Percentiles rank a stretch among this genome's conserved stretches.
Conservation (phyloP, 2,888 invertebrate species). For the Cataglyphis livida region DNA sequence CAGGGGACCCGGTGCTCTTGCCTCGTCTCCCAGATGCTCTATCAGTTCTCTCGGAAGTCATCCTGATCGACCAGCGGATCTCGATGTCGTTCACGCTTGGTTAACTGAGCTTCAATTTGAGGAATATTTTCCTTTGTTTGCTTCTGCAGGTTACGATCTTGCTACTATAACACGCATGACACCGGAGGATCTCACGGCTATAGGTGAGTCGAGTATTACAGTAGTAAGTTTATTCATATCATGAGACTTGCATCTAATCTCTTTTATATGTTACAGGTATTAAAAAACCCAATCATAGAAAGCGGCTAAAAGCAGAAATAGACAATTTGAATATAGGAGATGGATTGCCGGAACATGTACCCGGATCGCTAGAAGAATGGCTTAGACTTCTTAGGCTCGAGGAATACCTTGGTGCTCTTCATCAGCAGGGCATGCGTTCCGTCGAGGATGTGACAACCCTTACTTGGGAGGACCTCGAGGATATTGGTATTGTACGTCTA, state of each 20-base stretch:
- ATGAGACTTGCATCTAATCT: background rate
- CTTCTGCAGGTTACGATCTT: slow-evolving; percentile 98
- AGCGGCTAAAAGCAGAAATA: slow-evolving; percentile 98
- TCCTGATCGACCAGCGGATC: slow-evolving; percentile 88
- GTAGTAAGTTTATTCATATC: background rate
- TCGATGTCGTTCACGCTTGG: slow-evolving; percentile 98
- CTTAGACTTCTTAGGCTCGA: slow-evolving; percentile 95
- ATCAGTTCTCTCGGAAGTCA: slow-evolving; percentile 88
- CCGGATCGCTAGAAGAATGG: slow-evolving; percentile 98
- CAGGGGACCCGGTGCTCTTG: slow-evolving; percentile 87
- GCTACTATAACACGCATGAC: slow-evolving; percentile 99
- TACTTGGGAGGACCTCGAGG: slow-evolving; percentile 99
- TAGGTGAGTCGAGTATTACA: slow-evolving; percentile 86
- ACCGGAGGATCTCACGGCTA: slow-evolving; percentile 96
- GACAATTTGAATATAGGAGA: slow-evolving; percentile 97
- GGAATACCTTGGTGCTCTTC: slow-evolving; percentile 96
- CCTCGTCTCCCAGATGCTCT: slow-evolving; percentile 89
- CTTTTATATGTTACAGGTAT: slow-evolving; percentile 87
- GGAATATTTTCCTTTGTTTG: slow-evolving; percentile 97
- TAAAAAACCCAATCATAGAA: slow-evolving; percentile 98
- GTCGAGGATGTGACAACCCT: slow-evolving; percentile 98
- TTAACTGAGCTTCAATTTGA: slow-evolving; percentile 97
- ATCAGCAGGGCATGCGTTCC: slow-evolving; percentile 96
- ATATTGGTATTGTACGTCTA: slow-evolving; percentile 96
- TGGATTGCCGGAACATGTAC: slow-evolving; percentile 97